Evolutionary conservation across 2,113 vertebrate genomes (phyloP), one percentile per base, ranked within the genome.

Genomic region (Callipepla squamata): DNA sequence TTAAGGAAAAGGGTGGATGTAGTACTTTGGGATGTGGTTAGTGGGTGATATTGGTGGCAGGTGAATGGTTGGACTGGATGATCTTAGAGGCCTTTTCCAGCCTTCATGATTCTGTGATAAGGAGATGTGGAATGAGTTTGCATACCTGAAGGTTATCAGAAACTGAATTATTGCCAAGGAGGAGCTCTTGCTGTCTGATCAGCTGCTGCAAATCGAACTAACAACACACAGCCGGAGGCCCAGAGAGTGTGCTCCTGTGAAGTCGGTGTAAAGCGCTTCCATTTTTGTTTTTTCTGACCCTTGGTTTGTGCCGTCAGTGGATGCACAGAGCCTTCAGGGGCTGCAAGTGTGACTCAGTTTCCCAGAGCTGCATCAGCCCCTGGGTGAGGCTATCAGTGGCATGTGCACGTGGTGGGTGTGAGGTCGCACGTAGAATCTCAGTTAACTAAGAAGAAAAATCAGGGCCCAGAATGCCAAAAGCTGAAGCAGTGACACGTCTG

Each of bases 361-460:
- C 62, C 62, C 26, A 42, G 61, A 11, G 61, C 38, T 58, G 30
- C 65, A 28, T 34, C 2, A 18, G 53, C 65, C 22, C 9, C 30
- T 11, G 48, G 48, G 69, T 1, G 0, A 7, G 34, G 34, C 34
- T 20, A 15, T 25, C 61, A 62, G 16, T 5, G 28, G 42, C 59
- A 18, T 1, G 0, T 25, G 38, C 25, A 1, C 0, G 0, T 18
- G 21, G 28, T 6, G 21, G 32, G 16, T 7, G 8, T 8, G 82
- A 50, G 67, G 9, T 30, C 30, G 26, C 1, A 0, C 1, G 3
- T 5, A 1, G 40, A 11, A 34, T 7, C 42, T 44, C 28, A 26
- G 34, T 87, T 57, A 87, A 65, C 14, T 32, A 8, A n/a, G 57
- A n/a, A 14, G 20, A 15, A 77, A 74, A 74, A 70, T 5, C 73